Percentiles rank a stretch among this genome's conserved stretches.
phyloP scores from a whole-genome alignment of 2,113 vertebrate genomes.

The Xenopus borealis region DNA sequence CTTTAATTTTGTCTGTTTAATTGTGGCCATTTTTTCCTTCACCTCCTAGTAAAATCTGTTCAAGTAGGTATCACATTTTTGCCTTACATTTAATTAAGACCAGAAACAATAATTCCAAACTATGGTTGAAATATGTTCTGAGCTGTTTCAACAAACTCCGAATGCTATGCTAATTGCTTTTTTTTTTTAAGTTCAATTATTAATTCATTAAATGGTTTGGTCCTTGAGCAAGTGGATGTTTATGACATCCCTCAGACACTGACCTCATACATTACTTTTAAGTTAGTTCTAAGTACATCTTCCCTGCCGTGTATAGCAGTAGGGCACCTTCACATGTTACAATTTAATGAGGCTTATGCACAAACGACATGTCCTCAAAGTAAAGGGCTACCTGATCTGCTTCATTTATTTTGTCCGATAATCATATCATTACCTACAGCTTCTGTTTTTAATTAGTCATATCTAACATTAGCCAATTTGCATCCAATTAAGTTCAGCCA shows the following conservation, averaged over 20 bases:
- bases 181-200: constrained; percentile 51
- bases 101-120: too few relatives aligned
- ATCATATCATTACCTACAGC: constrained; percentile 63
- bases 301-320: constrained; percentile 50
- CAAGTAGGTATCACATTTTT: too few relatives aligned
- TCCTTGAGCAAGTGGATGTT: constrained; percentile 52
- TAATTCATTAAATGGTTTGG: constrained; percentile 61
- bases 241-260: constrained; percentile 47
- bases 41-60: too few relatives aligned
- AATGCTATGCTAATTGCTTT: constrained; percentile 55
- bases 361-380: constrained; percentile 55
- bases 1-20: too few relatives aligned
- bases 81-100: too few relatives aligned
- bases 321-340: constrained; percentile 56
- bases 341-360: constrained; percentile 61
- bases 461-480: constrained; percentile 65
- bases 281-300: constrained; percentile 60
- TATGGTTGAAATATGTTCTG: too few relatives aligned
- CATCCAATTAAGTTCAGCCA: constrained; percentile 62
- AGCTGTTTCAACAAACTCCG: too few relatives aligned
- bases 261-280: constrained; percentile 56
- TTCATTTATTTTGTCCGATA: constrained; percentile 68
- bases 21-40: too few relatives aligned
- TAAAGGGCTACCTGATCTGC: constrained; percentile 58
- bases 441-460: constrained; percentile 68